A percentile compares a stretch with the other conserved stretches of the same genome.
These are phyloP conservation scores for Psococerastis gibbosa DNA, from an alignment of 2,888 invertebrate species.

Conservation along the genomic window DNA sequence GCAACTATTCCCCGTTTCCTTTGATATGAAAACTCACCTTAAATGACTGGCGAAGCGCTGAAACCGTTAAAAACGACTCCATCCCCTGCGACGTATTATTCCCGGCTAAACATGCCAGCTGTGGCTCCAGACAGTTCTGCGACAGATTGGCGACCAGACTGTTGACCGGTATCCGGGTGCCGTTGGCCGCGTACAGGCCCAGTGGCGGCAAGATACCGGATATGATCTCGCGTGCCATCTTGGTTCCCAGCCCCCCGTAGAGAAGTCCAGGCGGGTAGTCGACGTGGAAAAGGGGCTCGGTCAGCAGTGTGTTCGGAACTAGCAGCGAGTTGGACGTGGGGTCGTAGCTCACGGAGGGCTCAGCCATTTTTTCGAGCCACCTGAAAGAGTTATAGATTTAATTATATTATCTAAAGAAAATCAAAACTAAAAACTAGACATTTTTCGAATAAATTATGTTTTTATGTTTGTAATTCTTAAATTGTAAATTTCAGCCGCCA, in stretches of 20 bases:
- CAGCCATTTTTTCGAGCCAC: constrained; percentile 19
- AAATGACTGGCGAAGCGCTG: constrained; percentile 24
- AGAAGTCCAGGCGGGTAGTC: constrained; percentile 29
- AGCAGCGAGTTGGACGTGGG: constrained; percentile 29
- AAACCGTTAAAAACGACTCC: constrained; percentile 22
- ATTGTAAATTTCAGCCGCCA: too few relatives aligned
- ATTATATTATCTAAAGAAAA: too few relatives aligned
- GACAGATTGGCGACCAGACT: constrained; percentile 26
- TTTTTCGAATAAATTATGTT: too few relatives aligned
- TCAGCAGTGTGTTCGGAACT: constrained; percentile 28
- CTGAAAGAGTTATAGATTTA: too few relatives aligned
- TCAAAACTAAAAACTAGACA: too few relatives aligned
- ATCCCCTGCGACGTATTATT: constrained; percentile 23
- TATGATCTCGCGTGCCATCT: constrained; percentile 29
- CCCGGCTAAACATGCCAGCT: constrained; percentile 19
- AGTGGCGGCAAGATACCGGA: constrained; percentile 28
- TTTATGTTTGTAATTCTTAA: too few relatives aligned
- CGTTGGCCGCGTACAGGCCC: constrained; percentile 24
- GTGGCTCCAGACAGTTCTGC: constrained; percentile 17
- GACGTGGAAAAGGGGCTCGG: constrained; percentile 26
- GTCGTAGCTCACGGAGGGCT: constrained; percentile 24
- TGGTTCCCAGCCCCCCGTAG: constrained; percentile 30
- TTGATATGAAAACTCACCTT: too few relatives aligned
- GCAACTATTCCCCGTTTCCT: constrained; percentile 23
- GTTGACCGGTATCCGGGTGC: constrained; percentile 24